phyloP scores from a whole-genome alignment of 37 sponge, comb jelly and placozoan species.

The Theonella swinhoei region DNA sequence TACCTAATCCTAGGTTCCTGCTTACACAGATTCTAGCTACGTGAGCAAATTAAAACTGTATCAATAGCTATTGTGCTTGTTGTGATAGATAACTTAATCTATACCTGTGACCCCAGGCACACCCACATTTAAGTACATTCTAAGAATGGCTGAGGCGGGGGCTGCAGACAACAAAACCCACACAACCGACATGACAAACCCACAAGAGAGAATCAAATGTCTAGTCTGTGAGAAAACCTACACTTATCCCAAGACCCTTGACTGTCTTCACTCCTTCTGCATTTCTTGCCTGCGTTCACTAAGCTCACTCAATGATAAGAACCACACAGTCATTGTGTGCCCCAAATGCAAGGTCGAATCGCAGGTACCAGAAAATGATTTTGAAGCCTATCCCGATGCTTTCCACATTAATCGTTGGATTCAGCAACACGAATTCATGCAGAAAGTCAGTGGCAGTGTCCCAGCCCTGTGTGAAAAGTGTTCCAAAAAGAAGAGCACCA shows the following conservation, averaged over 20 bases:
- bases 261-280: conserved; percentile 68
- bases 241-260: conserved; percentile 52
- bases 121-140: not conserved
- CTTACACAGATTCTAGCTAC: too few species aligned
- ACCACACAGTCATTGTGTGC: conserved; percentile 16
- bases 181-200: not conserved
- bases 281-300: conserved; percentile 25
- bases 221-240: conserved; percentile 43
- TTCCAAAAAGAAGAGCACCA: conserved; percentile 3
- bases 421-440: conserved; percentile 27
- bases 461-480: conserved; percentile 46
- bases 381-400: conserved; percentile 22
- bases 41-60: too few species aligned
- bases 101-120: too few species aligned
- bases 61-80: too few species aligned
- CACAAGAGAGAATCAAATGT: conserved; percentile 25
- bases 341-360: conserved; percentile 40
- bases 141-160: not conserved
- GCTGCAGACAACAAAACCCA: not conserved
- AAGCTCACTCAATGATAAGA: not conserved
- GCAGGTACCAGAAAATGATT: not conserved
- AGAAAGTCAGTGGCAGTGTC: conserved; percentile 41
- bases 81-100: too few species aligned
- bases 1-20: too few species aligned
- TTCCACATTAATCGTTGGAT: conserved; percentile 34